Percentiles rank a stretch among this genome's conserved stretches.
phyloP scores from a whole-genome alignment of 2,797 vertebrate genomes.

The Avahi laniger region DNA sequence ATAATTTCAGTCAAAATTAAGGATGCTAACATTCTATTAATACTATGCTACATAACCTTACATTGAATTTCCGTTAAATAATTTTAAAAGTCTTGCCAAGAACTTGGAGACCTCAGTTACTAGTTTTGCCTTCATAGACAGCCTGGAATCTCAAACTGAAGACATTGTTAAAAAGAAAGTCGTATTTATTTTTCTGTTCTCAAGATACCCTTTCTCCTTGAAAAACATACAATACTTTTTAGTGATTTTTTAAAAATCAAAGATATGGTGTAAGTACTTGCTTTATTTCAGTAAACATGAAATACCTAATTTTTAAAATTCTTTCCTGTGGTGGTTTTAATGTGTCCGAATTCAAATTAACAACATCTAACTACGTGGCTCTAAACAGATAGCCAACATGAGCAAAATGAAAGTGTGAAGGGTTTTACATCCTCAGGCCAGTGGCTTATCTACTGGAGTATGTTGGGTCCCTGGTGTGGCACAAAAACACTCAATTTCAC shows the following conservation, averaged over 20 bases:
- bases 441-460: constrained; percentile 60
- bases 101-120: background rate
- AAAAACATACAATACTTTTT: background rate
- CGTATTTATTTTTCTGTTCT: constrained; percentile 35
- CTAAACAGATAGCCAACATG: constrained; percentile 26
- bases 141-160: background rate
- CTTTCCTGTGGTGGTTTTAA: constrained; percentile 49
- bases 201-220: background rate
- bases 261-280: constrained; percentile 9
- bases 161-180: background rate
- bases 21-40: background rate
- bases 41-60: background rate
- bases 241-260: background rate
- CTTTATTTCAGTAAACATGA: constrained; percentile 54
- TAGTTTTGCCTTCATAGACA: background rate
- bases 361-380: constrained; percentile 12
- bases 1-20: constrained; percentile 3
- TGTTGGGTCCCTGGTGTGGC: constrained; percentile 58
- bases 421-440: constrained; percentile 50
- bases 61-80: background rate
- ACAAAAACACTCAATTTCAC: constrained; percentile 67
- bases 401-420: constrained; percentile 49
- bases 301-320: constrained; percentile 11
- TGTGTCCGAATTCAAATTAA: constrained; percentile 59
- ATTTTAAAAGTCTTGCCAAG: background rate